These are phyloP conservation scores for Mellilla xanthometata DNA, from an alignment of 2,888 invertebrate species.

Conservation along the genomic window DNA sequence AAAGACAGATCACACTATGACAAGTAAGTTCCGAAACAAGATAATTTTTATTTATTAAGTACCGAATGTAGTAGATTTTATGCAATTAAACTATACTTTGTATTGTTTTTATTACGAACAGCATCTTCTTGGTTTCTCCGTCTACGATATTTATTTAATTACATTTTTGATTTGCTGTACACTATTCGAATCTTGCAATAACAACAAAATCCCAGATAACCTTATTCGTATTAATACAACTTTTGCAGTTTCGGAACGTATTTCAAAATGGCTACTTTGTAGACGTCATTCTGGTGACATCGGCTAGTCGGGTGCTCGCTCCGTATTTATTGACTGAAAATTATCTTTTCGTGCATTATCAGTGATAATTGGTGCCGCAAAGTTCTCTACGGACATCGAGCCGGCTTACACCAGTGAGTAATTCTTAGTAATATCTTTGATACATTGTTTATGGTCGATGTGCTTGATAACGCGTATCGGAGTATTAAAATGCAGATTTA, in stretches of 20 bases:
- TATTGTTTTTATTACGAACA: too few species aligned
- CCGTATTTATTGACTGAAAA: constrained; percentile 35
- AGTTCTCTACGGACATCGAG: constrained; percentile 34
- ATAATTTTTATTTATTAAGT: too few species aligned
- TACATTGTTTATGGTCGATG: constrained; percentile 26
- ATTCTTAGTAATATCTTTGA: constrained; percentile 27
- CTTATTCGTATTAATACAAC: too few species aligned
- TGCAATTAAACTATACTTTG: too few species aligned
- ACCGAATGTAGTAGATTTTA: too few species aligned
- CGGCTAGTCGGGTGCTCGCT: constrained; percentile 38
- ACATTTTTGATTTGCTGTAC: too few species aligned
- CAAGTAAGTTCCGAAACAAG: too few species aligned
- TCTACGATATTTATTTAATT: too few species aligned
- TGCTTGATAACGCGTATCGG: constrained; percentile 21
- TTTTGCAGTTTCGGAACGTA: constrained; percentile 20
- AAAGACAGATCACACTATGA: too few species aligned
- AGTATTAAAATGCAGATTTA: constrained; percentile 32
- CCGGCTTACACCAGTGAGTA: constrained; percentile 50
- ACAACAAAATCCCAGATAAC: too few species aligned
- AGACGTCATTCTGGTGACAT: constrained; percentile 47
- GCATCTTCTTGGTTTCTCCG: too few species aligned
- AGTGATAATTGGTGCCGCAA: constrained; percentile 44
- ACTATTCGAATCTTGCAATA: too few species aligned
- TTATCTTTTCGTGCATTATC: constrained; percentile 46
- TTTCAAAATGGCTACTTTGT: constrained; percentile 34